phyloP scores from a whole-genome alignment of 2,113 vertebrate genomes.

The Mola mola region DNA sequence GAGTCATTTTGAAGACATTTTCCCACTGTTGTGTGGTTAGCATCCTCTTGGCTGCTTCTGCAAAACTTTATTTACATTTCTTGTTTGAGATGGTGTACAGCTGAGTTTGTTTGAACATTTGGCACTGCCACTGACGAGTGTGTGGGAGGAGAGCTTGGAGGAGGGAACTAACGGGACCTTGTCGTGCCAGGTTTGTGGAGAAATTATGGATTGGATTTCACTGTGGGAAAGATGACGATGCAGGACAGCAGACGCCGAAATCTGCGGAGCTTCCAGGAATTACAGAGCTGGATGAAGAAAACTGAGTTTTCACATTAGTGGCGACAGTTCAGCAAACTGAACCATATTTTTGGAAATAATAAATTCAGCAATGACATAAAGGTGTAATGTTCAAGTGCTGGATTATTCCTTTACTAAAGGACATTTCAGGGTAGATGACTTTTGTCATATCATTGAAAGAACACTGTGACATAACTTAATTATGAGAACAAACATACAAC shows the following conservation, averaged over 20 bases:
- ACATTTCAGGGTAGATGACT: too few species aligned
- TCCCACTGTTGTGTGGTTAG: constrained; percentile 33
- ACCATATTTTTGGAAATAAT: too few species aligned
- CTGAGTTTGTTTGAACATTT: constrained; percentile 31
- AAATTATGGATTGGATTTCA: constrained; percentile 51
- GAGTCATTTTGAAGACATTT: constrained; percentile 34
- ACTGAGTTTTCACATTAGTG: not conserved
- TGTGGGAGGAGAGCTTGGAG: constrained; percentile 27
- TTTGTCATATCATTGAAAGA: too few species aligned
- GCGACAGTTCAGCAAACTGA: not conserved
- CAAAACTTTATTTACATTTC: constrained; percentile 35
- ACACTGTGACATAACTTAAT: too few species aligned
- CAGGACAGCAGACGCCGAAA: constrained; percentile 24
- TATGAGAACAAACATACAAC: too few species aligned
- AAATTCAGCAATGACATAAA: too few species aligned
- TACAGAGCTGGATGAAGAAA: not conserved
- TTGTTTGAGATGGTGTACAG: constrained; percentile 42
- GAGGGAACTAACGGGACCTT: constrained; percentile 4
- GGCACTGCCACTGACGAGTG: constrained; percentile 24
- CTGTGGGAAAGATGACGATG: constrained; percentile 60
- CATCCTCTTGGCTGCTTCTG: constrained; percentile 17
- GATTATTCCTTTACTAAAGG: too few species aligned
- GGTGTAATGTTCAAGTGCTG: too few species aligned
- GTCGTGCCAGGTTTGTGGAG: constrained; percentile 19
- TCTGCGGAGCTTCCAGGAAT: constrained; percentile 1